Conservation (phyloP, 2,888 invertebrate genomes). For the Fissipunctia ypsillon region DNA sequence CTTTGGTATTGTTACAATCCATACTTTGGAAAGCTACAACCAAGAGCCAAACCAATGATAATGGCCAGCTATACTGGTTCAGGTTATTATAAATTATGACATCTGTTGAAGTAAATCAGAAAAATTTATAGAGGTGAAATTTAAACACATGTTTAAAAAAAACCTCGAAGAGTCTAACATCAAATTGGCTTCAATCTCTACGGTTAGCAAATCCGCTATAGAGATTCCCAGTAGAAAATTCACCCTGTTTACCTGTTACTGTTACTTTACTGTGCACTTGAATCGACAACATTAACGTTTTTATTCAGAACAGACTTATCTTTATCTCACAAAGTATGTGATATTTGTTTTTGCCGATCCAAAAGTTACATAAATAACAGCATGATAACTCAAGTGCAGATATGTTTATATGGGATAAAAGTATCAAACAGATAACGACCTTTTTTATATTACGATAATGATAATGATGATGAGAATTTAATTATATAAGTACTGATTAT, state of each 20-base stretch:
- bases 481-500: conserved; percentile 6
- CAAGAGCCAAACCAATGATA: too few species aligned
- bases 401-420: conserved; percentile 23
- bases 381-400: conserved; percentile 16
- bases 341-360: conserved; percentile 4
- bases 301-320: background rate
- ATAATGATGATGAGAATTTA: background rate
- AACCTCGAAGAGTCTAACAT: too few species aligned
- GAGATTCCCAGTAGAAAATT: background rate
- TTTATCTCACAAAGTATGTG: background rate
- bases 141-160: too few species aligned
- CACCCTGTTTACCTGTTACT: background rate
- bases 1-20: too few species aligned
- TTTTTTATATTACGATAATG: conserved; percentile 1
- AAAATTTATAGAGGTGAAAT: too few species aligned
- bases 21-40: too few species aligned
- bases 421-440: conserved; percentile 11
- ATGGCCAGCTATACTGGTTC: too few species aligned
- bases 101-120: too few species aligned
- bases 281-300: background rate
- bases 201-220: background rate
- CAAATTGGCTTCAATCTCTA: too few species aligned
- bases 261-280: background rate
- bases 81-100: too few species aligned
- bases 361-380: conserved; percentile 4